These are phyloP conservation scores for Bradysia coprophila DNA, from an alignment of 1,140 invertebrate genomes.

Conservation along the genomic window DNA sequence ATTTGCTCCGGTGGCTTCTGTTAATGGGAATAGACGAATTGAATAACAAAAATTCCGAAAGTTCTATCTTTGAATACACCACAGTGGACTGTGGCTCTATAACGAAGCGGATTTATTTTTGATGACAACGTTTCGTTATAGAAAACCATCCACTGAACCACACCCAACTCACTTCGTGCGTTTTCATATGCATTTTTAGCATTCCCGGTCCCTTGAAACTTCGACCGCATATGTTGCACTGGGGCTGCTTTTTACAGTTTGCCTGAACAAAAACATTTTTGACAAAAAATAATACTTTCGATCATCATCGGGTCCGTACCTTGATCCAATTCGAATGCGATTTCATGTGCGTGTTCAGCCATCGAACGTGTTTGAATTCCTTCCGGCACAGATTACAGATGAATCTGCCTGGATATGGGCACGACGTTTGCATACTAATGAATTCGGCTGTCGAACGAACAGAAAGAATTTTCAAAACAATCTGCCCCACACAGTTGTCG, in stretches of 20 bases:
- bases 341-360: conserved; percentile 35
- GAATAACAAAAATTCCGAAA: neutral
- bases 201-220: conserved; percentile 36
- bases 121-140: neutral
- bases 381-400: conserved; percentile 36
- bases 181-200: conserved; percentile 39
- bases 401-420: conserved; percentile 25
- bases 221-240: conserved; percentile 33
- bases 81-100: neutral
- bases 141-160: no score
- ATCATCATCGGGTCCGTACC: no score
- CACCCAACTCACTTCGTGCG: conserved; percentile 26
- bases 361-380: conserved; percentile 34
- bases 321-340: conserved; percentile 36
- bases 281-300: no score
- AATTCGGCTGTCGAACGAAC: conserved; percentile 16
- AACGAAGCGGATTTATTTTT: neutral
- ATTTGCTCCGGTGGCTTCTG: conserved; percentile 26
- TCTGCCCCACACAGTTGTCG: no score
- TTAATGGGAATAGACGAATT: neutral
- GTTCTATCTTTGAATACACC: neutral
- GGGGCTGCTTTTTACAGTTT: conserved; percentile 38
- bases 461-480: no score
- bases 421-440: conserved; percentile 17
- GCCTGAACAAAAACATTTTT: conserved; percentile 22